phyloP scores from a whole-genome alignment of 2,113 vertebrate species.

The Pangasianodon gigas region DNA sequence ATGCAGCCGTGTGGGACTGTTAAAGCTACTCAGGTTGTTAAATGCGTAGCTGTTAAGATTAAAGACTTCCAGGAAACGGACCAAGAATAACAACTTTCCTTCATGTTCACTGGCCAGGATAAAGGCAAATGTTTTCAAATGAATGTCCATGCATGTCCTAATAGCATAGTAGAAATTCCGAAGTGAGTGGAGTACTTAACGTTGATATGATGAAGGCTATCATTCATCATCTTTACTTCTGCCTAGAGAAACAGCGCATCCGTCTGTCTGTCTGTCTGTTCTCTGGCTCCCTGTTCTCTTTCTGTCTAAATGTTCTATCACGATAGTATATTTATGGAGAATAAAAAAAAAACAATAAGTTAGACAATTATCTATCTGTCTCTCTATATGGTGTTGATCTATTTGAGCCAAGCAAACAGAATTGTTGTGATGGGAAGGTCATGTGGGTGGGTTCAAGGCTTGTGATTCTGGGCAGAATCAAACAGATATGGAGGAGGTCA shows the following conservation, averaged over 20 bases:
- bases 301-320: neutral
- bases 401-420: neutral
- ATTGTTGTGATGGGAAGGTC: neutral
- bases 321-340: neutral
- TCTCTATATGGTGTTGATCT: no score
- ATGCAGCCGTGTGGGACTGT: slow-evolving; percentile 48
- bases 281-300: neutral
- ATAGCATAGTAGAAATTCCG: slow-evolving; percentile 1
- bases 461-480: slow-evolving; percentile 33
- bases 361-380: neutral
- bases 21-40: slow-evolving; percentile 70
- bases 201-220: slow-evolving; percentile 18
- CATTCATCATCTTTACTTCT: neutral
- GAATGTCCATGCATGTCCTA: slow-evolving; percentile 58
- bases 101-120: slow-evolving; percentile 67
- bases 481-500: slow-evolving; percentile 57
- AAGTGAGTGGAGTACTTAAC: neutral
- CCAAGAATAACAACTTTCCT: slow-evolving; percentile 65
- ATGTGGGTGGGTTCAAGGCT: neutral
- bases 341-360: neutral
- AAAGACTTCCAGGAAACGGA: slow-evolving; percentile 70
- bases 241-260: neutral
- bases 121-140: slow-evolving; percentile 57
- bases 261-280: neutral
- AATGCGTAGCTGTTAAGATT: slow-evolving; percentile 68